Base-by-base conservation (phyloP, 2,113 vertebrate species). In the Rhodinocichla rosea region DNA sequence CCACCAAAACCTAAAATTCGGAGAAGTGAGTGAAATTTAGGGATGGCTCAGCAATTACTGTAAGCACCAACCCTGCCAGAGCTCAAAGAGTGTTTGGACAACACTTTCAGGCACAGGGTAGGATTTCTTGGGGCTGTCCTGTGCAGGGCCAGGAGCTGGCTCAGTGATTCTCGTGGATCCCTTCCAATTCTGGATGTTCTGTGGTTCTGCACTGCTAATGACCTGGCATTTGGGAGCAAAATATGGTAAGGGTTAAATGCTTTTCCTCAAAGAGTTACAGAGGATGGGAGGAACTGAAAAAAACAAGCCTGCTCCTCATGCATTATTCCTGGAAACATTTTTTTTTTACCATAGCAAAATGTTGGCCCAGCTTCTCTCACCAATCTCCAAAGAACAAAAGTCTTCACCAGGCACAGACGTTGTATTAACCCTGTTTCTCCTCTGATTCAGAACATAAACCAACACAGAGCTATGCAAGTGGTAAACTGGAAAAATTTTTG, bases 401-500 rank as follows among this genome's bases (percentile, higher is more conserved):
- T 9, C 63, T 50, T 80, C 47, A 52, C 15, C 55, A 85, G 70
- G 16, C 33, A 79, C 65, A 91, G 62, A 45, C 4, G 0, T 5
- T 16, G 33, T 10, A 37, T 57, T 91, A 60, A 57, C 21, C 63
- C 30, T 33, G 23, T 49, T 87, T 44, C 49, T 77, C 59, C 33
- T 65, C 55, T 68, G 37, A 69, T 45, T 76, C 62, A 82, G 77
- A 82, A n/a, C 11, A 52, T 17, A 59, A 89, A 60, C 35, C 3
- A 9, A 44, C 11, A 8, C 1, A 3, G 63, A 93, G 20, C 42
- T 85, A 33, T 35, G 32, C 45, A 57, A 85, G 57, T 15, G 23
- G 18, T 14, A 60, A 60, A 75, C 0, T 75, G 23, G 45, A 53
- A 45, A n/a, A 24, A 3, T 0, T 2, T 52, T 60, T 28, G 2